Base-by-base conservation (phyloP, 2,888 invertebrate species). In the Agrotis puta region DNA sequence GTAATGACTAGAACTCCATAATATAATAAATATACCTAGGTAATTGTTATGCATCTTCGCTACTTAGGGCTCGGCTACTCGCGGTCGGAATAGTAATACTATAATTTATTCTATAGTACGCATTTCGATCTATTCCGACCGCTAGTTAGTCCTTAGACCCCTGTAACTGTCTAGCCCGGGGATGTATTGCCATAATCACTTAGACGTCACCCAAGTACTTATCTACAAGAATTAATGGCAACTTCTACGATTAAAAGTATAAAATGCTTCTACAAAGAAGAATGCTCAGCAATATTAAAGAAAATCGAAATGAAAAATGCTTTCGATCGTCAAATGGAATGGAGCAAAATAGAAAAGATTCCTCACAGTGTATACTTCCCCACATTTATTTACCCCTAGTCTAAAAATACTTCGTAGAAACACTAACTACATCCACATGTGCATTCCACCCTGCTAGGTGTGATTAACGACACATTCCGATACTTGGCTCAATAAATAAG, bases 401-500 rank as follows among this genome's bases (percentile, higher is more conserved):
- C 54, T 69, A 59, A 66, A 79, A 78, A 69, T 68, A 78, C 22
- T 74, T 63, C 50, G 14, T 62, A 43, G 53, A 56, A 51, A 56
- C n/a, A 56, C 50, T 78, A 72, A 78, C 65, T 68, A 72, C 53
- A 18, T 54, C 56, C 81, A 81, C 58, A 75, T 73, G 70, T 66
- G 70, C 82, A 73, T 70, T 61, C 70, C 70, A 68, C 70, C 68
- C 70, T 75, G 56, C 64, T 14, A 45, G 63, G 58, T 72, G 76
- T 83, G 76, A 83, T 79, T 68, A 78, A 83, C 74, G 79, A 83
- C 64, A 63, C 59, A 63, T 56, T 68, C 57, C 51, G 56, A 73
- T 69, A 73, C 47, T 59, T 66, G 43, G 24, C 65, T 78, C 76
- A 67, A 83, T 83, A 83, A 77, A 82, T 82, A 74, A 66, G 64